Evolutionary conservation across 2,113 vertebrate genomes (phyloP).

Genomic region (Monarcha castaneiventris): DNA sequence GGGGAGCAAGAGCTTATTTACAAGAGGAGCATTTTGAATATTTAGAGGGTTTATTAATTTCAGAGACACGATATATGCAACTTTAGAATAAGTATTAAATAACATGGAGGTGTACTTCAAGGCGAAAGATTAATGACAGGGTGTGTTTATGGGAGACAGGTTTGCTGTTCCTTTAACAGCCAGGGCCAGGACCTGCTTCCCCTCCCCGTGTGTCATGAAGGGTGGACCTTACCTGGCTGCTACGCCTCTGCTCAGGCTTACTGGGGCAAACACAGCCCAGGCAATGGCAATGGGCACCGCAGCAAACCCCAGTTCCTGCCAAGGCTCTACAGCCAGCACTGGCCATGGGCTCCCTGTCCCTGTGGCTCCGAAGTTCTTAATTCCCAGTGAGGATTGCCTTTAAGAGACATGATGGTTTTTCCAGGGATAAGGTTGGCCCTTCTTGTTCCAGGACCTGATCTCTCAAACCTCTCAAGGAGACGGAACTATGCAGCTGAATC

Average conservation of each 20-base stretch:
- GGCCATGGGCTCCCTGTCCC: background rate
- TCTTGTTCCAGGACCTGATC: background rate
- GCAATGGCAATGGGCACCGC: accelerated
- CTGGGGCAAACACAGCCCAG: background rate
- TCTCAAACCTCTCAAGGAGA: background rate
- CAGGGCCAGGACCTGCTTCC: background rate
- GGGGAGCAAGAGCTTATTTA: background rate
- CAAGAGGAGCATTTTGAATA: background rate
- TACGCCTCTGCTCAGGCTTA: background rate
- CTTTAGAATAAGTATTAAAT: background rate
- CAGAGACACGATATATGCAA: background rate
- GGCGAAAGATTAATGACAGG: background rate
- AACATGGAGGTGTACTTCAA: background rate
- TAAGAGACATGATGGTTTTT: background rate
- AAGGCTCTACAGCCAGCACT: accelerated
- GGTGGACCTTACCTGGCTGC: background rate
- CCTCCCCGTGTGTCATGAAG: background rate
- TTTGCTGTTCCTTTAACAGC: constrained; percentile 32
- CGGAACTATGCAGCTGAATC: background rate
- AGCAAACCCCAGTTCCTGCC: background rate
- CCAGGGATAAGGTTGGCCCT: background rate
- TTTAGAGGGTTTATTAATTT: background rate
- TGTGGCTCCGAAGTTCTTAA: background rate
- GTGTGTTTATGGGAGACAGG: background rate
- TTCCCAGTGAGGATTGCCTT: background rate